Base-by-base conservation (phyloP, 2,797 vertebrate species). In the Enteromius thamalakanensis region DNA sequence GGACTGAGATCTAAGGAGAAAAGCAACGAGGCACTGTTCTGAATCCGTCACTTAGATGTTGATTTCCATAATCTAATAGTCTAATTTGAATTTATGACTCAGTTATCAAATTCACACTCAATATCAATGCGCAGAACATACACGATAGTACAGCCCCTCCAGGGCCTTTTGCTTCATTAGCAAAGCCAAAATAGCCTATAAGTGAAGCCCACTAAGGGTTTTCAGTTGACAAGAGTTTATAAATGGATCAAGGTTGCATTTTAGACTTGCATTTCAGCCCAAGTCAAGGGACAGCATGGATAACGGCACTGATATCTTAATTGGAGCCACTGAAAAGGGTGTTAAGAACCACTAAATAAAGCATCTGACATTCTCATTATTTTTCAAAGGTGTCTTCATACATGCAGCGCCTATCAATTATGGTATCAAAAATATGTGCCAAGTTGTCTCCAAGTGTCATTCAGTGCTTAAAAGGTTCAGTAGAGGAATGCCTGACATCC, bases 321-420 rank as follows among this genome's bases (percentile, higher is more conserved):
- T 71, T n/a, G 15, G 65, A 72, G 67, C 10, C 19, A 17, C 26
- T 58, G 17, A 55, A 76, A 51, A 51, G 45, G 65, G 79, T 74
- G 55, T 21, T n/a, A 78, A 81, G 84, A 37, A 53, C 55, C 17
- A 75, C 67, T 77, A 58, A 64, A 76, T 80, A 82, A 68, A 68
- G 62, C 37, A 0, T 47, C 45, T 65, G 84, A 72, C 65, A 53
- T 37, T 55, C 75, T 67, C 32, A 72, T 76, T 82, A 82, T 69
- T 79, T 85, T 72, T 70, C 37, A 74, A 70, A 81, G 75, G 84
- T 82, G 72, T 76, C 81, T 82, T 55, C 49, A 85, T 32, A 29
- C 79, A 68, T 23, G 60, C 45, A 55, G 58, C 10, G 14, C 80
- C 62, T 58, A 82, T 82, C 76, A 85, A 85, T 85, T 82, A 82